Evolutionary conservation across 2,888 invertebrate genomes (phyloP).

Genomic region (Salpingus planirostris): DNA sequence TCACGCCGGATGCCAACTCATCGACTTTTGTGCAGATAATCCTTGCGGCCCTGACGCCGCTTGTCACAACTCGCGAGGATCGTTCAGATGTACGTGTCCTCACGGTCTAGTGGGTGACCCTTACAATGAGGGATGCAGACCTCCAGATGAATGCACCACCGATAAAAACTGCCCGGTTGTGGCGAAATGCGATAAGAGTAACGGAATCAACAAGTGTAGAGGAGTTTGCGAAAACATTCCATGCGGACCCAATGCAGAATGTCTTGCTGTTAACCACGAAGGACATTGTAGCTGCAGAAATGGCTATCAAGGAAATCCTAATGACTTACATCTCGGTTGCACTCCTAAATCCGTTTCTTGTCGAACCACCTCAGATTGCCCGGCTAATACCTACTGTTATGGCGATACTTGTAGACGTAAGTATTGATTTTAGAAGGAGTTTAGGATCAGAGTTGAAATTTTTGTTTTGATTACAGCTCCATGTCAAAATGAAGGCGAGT

Average conservation of each 20-base stretch:
- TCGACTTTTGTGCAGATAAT: conserved; percentile 69
- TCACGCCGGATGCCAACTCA: conserved; percentile 56
- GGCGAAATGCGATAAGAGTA: conserved; percentile 65
- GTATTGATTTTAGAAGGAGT: conserved; percentile 25
- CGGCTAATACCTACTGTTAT: conserved; percentile 71
- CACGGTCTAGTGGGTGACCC: conserved; percentile 76
- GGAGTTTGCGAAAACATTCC: conserved; percentile 69
- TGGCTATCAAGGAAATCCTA: conserved; percentile 71
- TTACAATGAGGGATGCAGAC: conserved; percentile 71
- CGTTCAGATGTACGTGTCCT: conserved; percentile 73
- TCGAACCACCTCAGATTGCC: conserved; percentile 62
- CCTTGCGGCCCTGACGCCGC: conserved; percentile 74
- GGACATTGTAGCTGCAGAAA: conserved; percentile 70
- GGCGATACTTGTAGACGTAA: conserved; percentile 73
- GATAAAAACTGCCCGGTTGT: conserved; percentile 73
- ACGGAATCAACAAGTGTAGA: conserved; percentile 70
- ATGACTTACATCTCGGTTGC: conserved; percentile 62
- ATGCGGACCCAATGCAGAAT: conserved; percentile 81
- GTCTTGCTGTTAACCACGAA: conserved; percentile 64
- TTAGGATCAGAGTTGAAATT: no score
- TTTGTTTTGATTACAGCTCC: conserved; percentile 46
- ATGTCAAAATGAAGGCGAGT: conserved; percentile 72
- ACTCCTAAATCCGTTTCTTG: conserved; percentile 66
- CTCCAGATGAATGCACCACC: conserved; percentile 70
- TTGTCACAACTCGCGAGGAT: conserved; percentile 72